Percentiles rank a stretch among this genome's conserved stretches.
These are phyloP conservation scores for Semotilus atromaculatus DNA, from an alignment of 2,797 vertebrate genomes.

Conservation along the genomic window DNA sequence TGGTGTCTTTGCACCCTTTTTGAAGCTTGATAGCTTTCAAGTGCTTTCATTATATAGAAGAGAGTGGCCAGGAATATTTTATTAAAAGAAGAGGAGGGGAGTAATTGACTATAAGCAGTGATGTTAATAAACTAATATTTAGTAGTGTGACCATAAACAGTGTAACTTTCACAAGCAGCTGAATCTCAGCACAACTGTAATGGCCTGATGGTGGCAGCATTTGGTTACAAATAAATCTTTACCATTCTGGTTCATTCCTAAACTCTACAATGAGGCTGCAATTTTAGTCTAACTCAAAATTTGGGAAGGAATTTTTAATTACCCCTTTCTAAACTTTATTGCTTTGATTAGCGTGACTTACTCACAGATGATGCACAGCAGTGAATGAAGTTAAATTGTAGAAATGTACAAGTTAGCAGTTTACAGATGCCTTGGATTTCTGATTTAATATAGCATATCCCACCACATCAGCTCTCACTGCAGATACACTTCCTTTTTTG, in stretches of 20 bases:
- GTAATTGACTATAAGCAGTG: not conserved
- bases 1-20: not conserved
- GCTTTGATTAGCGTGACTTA: not conserved
- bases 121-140: not conserved
- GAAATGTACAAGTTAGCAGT: not conserved
- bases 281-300: conserved; percentile 2
- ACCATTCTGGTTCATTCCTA: not conserved
- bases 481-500: not conserved
- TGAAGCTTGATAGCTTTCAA: not conserved
- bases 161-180: not conserved
- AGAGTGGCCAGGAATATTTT: not conserved
- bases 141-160: not conserved
- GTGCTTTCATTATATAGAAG: not conserved
- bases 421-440: not conserved
- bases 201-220: conserved; percentile 75
- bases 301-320: conserved; percentile 14
- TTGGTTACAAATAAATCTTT: conserved; percentile 51
- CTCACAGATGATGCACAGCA: not conserved
- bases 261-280: not conserved
- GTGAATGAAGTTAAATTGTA: not conserved
- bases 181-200: not conserved
- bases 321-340: not conserved
- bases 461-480: not conserved
- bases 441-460: conserved; percentile 8
- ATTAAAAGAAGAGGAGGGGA: not conserved